These are phyloP conservation scores for Hippocampus guttulatus DNA, from an alignment of 2,113 vertebrate species.

Conservation along the genomic window DNA sequence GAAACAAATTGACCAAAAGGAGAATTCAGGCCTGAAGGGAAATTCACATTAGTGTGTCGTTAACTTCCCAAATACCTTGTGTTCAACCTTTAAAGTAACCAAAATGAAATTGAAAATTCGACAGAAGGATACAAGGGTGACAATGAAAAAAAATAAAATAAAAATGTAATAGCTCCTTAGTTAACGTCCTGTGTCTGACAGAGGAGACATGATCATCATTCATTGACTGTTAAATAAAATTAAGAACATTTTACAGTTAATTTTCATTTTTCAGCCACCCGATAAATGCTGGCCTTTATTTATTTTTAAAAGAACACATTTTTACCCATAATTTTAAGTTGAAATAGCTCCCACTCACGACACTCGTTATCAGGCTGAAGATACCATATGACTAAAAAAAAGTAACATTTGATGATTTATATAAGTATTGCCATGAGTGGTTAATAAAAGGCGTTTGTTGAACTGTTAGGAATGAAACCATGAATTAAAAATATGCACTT, in stretches of 20 bases:
- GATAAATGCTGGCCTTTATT: no score
- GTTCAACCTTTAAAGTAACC: neutral
- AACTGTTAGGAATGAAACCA: neutral
- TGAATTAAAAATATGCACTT: neutral
- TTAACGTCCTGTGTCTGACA: neutral
- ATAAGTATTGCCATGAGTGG: no score
- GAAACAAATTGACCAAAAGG: neutral
- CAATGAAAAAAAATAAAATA: neutral
- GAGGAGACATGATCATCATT: neutral
- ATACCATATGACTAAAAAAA: neutral
- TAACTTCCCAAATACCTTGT: neutral
- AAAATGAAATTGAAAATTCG: neutral
- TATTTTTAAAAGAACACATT: no score
- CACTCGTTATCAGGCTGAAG: neutral
- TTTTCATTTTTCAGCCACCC: no score
- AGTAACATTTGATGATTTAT: neutral
- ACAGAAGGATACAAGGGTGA: neutral
- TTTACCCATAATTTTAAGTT: no score
- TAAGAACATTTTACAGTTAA: neutral
- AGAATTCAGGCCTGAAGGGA: neutral
- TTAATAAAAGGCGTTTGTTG: neutral
- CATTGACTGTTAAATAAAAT: neutral
- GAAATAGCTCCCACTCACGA: neutral
- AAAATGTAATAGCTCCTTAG: neutral
- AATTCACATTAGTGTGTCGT: neutral